A percentile compares a stretch with the other conserved stretches of the same genome.
These are phyloP conservation scores for Heliconius erato DNA, from an alignment of 2,888 invertebrate genomes.

Conservation along the genomic window DNA sequence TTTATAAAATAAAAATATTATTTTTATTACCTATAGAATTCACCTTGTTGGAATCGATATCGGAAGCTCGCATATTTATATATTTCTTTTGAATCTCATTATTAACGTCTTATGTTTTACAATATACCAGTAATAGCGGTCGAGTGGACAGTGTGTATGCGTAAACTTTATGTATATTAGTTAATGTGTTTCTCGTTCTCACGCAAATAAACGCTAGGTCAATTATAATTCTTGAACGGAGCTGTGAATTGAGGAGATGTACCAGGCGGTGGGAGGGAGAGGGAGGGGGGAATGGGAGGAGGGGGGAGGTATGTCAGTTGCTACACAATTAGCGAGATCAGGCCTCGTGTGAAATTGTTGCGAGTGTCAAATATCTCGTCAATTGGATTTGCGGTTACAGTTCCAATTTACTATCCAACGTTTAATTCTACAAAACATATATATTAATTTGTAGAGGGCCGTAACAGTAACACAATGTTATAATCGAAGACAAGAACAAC, in stretches of 20 bases:
- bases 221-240: conserved; percentile 44
- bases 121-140: not conserved
- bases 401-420: not conserved
- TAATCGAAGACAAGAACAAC: not conserved
- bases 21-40: not conserved
- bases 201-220: conserved; percentile 45
- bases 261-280: not conserved
- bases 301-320: conserved; percentile 6
- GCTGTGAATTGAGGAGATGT: conserved; percentile 38
- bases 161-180: conserved; percentile 14
- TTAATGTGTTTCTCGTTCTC: conserved; percentile 38
- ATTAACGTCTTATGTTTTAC: not conserved
- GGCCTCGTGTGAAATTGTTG: conserved; percentile 24
- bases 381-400: conserved; percentile 16
- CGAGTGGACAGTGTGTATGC: not conserved
- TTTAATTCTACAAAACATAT: not conserved
- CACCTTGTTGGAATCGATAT: not conserved
- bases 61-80: not conserved
- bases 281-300: not conserved
- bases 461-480: not conserved
- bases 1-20: not conserved
- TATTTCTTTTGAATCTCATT: not conserved
- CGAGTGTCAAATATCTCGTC: conserved; percentile 34
- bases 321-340: conserved; percentile 36
- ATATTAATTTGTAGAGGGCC: not conserved